These are phyloP conservation scores for Oxyura jamaicensis DNA, from an alignment of 2,113 vertebrate species.

Conservation along the genomic window DNA sequence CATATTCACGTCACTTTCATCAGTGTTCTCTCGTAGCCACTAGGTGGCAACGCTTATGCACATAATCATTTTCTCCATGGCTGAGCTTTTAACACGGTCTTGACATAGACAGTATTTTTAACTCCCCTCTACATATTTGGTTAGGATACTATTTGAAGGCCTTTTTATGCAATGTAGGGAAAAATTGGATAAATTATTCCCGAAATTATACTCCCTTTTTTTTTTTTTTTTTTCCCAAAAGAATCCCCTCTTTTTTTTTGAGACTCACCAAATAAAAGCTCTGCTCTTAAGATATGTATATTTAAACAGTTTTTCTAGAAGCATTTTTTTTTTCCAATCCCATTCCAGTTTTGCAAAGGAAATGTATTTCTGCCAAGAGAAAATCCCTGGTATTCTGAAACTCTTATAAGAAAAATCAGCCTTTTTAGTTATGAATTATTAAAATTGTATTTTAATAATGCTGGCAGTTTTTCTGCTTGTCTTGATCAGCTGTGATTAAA, in stretches of 20 bases:
- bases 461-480: background rate
- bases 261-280: background rate
- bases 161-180: background rate
- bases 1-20: background rate
- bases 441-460: background rate
- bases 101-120: background rate
- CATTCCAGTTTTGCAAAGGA: background rate
- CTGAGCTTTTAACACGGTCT: background rate
- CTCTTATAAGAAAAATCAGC: background rate
- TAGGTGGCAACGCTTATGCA: slow-evolving; percentile 11
- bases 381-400: background rate
- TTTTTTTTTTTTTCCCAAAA: background rate
- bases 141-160: background rate
- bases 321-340: background rate
- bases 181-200: background rate
- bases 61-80: fast-evolving
- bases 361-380: background rate
- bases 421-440: background rate
- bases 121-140: fast-evolving
- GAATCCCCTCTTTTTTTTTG: background rate
- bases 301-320: background rate
- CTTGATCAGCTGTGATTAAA: background rate
- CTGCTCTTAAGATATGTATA: background rate
- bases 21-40: background rate
- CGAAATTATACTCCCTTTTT: background rate